Conservation (phyloP, 2,888 invertebrate genomes). For the Ptychoptera albimana region DNA sequence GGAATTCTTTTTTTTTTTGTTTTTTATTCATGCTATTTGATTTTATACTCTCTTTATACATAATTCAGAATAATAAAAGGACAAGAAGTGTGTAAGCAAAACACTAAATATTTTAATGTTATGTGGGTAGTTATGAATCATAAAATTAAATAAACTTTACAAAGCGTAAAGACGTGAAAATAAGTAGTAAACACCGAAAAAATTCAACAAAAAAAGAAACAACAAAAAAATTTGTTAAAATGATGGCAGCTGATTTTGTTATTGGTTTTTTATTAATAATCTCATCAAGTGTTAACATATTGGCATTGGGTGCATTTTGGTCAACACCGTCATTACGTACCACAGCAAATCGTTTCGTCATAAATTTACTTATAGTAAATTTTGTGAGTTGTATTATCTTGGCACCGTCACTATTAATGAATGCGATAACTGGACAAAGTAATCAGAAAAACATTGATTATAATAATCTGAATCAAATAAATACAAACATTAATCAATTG, state of each 20-base stretch:
- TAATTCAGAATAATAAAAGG: no score
- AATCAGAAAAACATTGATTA: constrained; percentile 9
- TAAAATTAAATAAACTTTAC: background rate
- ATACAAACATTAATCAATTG: background rate
- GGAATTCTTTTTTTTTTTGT: no score
- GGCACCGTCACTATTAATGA: constrained; percentile 25
- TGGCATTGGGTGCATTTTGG: constrained; percentile 32
- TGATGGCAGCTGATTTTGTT: constrained; percentile 31
- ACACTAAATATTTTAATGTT: no score
- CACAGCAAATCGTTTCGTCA: constrained; percentile 31
- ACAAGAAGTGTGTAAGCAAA: no score
- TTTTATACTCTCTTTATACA: no score
- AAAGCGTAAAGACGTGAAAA: background rate
- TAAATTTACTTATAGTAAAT: constrained; percentile 29
- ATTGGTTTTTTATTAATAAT: constrained; percentile 29
- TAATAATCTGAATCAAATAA: constrained; percentile 3
- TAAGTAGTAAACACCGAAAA: background rate
- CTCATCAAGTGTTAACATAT: constrained; percentile 28
- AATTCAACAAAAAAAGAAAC: background rate
- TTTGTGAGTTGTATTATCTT: constrained; percentile 27
- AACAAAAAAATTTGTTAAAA: constrained; percentile 15
- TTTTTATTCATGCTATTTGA: no score
- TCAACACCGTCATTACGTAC: constrained; percentile 30
- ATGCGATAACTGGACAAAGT: constrained; percentile 3
- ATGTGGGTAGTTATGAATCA: background rate